Evolutionary conservation across 2,113 vertebrate species (phyloP).

Genomic region (Synchiropus splendidus): DNA sequence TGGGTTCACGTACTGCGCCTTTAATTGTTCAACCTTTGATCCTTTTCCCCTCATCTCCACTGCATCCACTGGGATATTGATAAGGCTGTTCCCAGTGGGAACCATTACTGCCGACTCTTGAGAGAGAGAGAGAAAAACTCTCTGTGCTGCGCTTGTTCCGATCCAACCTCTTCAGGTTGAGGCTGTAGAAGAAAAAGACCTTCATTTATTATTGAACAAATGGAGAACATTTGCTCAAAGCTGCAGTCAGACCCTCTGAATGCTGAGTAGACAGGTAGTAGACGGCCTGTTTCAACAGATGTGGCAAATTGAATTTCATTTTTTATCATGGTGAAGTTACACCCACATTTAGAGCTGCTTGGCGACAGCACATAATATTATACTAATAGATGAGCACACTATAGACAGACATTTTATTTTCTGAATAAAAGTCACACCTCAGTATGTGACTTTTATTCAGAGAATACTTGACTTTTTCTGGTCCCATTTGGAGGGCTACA

Average conservation of each 20-base stretch:
- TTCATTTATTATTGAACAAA: constrained; percentile 29
- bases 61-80: constrained; percentile 22
- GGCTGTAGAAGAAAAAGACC: constrained; percentile 17
- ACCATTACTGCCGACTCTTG: constrained; percentile 25
- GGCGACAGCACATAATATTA: no score
- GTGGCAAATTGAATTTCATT: no score
- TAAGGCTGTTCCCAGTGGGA: constrained; percentile 17
- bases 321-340: no score
- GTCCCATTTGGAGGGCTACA: no score
- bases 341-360: no score
- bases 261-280: neutral
- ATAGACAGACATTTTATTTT: no score
- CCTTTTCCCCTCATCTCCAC: constrained; percentile 1
- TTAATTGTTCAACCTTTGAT: constrained; percentile 30
- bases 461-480: no score
- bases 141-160: constrained; percentile 8
- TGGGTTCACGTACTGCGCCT: neutral
- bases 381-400: no score
- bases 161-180: constrained; percentile 13
- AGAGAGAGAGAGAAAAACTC: neutral
- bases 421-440: no score
- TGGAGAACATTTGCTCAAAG: constrained; percentile 1
- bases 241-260: neutral
- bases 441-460: no score
- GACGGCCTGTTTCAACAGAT: no score